Evolutionary conservation across 2,888 invertebrate genomes (phyloP), one percentile per base, ranked within the genome.

Genomic region (Macaria notata): DNA sequence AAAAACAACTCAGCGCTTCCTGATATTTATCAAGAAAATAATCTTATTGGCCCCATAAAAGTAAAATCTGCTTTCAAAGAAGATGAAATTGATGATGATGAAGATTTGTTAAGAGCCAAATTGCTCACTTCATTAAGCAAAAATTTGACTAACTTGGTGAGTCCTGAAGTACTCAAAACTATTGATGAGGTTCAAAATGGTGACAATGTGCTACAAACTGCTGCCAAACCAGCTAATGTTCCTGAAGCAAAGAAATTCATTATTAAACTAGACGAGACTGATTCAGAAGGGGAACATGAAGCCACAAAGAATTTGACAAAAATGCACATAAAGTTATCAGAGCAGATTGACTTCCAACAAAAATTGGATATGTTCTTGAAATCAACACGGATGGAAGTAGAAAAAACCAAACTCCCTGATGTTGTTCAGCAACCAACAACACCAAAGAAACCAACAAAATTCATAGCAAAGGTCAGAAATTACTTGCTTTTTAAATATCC

Each of bases 71-170:
- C 52, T 60, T 45, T 56, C 43, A 67, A 78, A 58, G 78, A 81
- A 56, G 88, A 88, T 64, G 88, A 90, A 65, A 66, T 90, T 57
- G 93, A 93, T 49, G 94, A 94, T 69, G 94, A 94, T 74, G 93
- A 93, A 74, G 94, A 94, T 76, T 85, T 93, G 50, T 82, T 94
- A 61, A 79, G 94, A 62, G 93, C 93, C 38, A 89, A 92, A 76
- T 73, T 94, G 54, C 80, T 94, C 64, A 93, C 93, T 50, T 93
- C 93, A 4, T 84, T 94, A 63, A 92, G 92, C 55, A 93, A 92
- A 76, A 93, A 93, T 76, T 84, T 93, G 54, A 88, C 92, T 49
- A 84, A 86, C 64, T 71, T 87, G 44, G 75, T 84, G 42, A 76
- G 78, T 57, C 71, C 83, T 48, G 78, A 72, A 62, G 56, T 78